Base-by-base conservation (phyloP, 1,140 invertebrate species). In the Trichonephila clavipes region DNA sequence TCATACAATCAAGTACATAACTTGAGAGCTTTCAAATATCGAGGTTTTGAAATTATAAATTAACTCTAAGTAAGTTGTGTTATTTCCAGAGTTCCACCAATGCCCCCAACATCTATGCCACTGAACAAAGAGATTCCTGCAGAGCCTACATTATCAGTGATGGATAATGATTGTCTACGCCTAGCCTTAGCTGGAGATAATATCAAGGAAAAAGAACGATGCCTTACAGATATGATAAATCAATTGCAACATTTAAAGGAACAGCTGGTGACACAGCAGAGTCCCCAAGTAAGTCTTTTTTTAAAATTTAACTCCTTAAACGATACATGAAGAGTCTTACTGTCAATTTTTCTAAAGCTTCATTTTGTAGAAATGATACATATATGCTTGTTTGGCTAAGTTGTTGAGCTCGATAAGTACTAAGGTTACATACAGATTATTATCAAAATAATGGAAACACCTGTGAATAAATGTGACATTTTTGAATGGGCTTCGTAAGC, bases 241-340 rank as follows among this genome's bases (percentile, higher is more conserved):
- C 97, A 98, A 95, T 96, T 98, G 86, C 98, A 98, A 95, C 97
- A 97, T 96, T 97, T 98, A 19, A 96, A 97, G 94, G 98, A 98
- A 94, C 97, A 98, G 95, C 96, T 98, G 85, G 95, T 97, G 44
- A 96, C 97, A 28, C 97, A 98, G 94, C 96, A 96, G 58, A 89
- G 34, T 8, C 95, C 16, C 69, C 93, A 95, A 94, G 95, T 95
- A 93, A 94, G 82, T 72, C 86, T 4, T 1, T 34, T n/a, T 51
- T 88, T 4, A 19, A 64, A 64, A 64, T 18, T 12, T n/a, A 14
- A 83, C 12, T 58, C 44, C 51, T 44, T 21, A 19, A 44, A 7
- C 44, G 7, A 51, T 51, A 58, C 14, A 21, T n/a, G 34, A 19
- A 21, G 10, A 14, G 7, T 58, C 40, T 83, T 10, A 51, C 0